These are phyloP conservation scores for Aleadryas rufinucha DNA, from an alignment of 2,113 vertebrate species.

Conservation along the genomic window DNA sequence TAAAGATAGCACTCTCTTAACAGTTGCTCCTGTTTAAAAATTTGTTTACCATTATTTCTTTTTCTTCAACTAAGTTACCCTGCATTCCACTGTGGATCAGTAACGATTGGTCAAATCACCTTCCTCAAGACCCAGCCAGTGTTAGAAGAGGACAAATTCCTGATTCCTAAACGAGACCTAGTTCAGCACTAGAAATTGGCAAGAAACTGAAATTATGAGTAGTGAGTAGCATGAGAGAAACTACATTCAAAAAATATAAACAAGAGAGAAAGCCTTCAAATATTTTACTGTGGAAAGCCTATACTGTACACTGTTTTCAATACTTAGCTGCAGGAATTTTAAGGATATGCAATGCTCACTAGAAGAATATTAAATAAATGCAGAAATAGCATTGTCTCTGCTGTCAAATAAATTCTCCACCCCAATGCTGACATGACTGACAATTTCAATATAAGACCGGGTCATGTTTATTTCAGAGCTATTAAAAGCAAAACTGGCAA, in stretches of 20 bases:
- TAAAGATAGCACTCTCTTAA: not conserved
- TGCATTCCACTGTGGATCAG: not conserved
- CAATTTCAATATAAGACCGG: not conserved
- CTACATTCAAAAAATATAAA: not conserved
- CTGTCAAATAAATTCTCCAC: not conserved
- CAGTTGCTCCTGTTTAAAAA: not conserved
- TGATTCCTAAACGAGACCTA: not conserved
- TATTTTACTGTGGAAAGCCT: not conserved
- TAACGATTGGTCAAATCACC: not conserved
- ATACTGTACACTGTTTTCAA: not conserved
- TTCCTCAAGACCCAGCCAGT: not conserved
- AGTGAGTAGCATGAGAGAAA: not conserved
- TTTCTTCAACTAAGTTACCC: not conserved
- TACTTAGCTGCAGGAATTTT: not conserved
- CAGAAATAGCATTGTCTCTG: not conserved
- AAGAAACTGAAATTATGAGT: not conserved
- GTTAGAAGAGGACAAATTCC: not conserved
- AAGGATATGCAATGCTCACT: not conserved
- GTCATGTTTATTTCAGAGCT: not conserved
- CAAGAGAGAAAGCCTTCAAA: not conserved
- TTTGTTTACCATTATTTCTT: not conserved
- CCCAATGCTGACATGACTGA: not conserved
- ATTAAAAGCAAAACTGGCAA: conserved; percentile 11
- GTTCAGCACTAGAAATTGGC: not conserved
- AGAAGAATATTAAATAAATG: not conserved